Conservation (phyloP, 2,888 invertebrate species). For the Drosophila paramelanica region DNA sequence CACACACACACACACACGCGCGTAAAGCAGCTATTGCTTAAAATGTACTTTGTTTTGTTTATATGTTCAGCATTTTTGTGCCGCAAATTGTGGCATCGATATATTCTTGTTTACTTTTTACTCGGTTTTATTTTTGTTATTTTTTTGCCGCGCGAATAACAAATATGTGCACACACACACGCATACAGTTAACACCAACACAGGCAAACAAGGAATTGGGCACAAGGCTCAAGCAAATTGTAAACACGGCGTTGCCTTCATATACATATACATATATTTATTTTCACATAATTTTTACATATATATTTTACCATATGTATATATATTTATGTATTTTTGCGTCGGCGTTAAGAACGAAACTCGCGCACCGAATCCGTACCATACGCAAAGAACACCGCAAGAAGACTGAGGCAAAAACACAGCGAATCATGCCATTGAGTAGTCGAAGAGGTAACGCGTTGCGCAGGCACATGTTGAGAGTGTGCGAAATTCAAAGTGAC, state of each 20-base stretch:
- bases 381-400: conserved; percentile 49
- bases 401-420: conserved; percentile 51
- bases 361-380: conserved; percentile 25
- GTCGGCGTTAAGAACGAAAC: conserved; percentile 32
- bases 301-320: conserved; percentile 36
- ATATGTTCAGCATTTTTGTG: conserved; percentile 55
- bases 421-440: conserved; percentile 14
- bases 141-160: conserved; percentile 64
- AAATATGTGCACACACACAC: conserved; percentile 33
- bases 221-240: conserved; percentile 53
- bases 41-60: conserved; percentile 50
- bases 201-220: conserved; percentile 44
- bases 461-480: conserved; percentile 27
- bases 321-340: conserved; percentile 34
- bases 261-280: conserved; percentile 27
- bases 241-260: conserved; percentile 35
- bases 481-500: conserved; percentile 9
- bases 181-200: conserved; percentile 43
- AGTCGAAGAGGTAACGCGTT: conserved; percentile 25
- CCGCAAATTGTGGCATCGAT: conserved; percentile 57
- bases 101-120: conserved; percentile 58
- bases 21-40: conserved; percentile 41
- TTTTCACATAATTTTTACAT: conserved; percentile 45
- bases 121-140: conserved; percentile 31
- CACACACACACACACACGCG: conserved; percentile 23